phyloP scores from a whole-genome alignment of 2,113 vertebrate genomes.

The Dolichallabes microphthalmus region DNA sequence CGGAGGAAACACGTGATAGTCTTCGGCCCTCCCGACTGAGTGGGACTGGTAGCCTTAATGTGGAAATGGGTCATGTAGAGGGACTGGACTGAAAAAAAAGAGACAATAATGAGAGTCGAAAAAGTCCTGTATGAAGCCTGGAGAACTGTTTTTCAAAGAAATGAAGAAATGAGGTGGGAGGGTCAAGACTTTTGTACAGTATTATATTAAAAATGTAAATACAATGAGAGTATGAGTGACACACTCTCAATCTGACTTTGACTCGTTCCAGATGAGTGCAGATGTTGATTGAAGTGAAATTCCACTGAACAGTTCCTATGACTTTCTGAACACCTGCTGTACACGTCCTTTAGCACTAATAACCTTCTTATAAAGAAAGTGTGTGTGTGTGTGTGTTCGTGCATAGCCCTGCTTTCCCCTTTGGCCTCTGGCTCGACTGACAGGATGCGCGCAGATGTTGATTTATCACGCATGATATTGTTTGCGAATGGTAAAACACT shows the following conservation, averaged over 20 bases:
- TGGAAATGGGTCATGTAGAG: no score
- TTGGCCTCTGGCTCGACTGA: not conserved
- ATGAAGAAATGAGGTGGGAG: no score
- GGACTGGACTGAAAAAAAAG: no score
- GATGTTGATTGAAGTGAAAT: not conserved
- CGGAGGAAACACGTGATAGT: no score
- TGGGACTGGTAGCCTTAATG: no score
- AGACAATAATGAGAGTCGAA: no score
- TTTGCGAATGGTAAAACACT: not conserved
- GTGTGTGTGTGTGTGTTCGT: not conserved
- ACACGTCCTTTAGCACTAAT: not conserved
- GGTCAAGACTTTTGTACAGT: no score
- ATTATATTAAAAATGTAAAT: no score
- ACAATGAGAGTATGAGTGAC: not conserved
- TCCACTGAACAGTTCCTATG: not conserved
- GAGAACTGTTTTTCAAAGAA: no score
- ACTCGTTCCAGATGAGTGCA: not conserved
- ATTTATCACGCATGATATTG: not conserved
- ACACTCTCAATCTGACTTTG: not conserved
- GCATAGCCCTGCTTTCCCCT: not conserved
- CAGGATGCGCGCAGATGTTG: constrained; percentile 4
- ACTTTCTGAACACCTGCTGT: not conserved
- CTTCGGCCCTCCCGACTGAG: no score
- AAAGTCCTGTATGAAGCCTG: no score
- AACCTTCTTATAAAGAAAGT: no score